Percentiles rank a stretch among this genome's conserved stretches.
phyloP scores from a whole-genome alignment of 2,113 vertebrate species.

The Prochilodus magdalenae region DNA sequence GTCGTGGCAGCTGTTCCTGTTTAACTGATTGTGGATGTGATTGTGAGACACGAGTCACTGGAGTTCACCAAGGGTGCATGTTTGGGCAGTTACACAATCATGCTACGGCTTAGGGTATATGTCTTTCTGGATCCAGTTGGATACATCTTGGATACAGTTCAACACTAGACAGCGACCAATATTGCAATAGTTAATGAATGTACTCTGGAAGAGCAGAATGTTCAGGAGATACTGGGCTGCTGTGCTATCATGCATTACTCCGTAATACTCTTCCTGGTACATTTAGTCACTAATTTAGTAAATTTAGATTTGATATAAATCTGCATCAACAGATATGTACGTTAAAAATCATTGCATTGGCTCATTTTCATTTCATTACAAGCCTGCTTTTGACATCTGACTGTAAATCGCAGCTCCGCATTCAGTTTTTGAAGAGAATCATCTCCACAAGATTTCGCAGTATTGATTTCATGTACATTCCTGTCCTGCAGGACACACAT shows the following conservation, averaged over 20 bases:
- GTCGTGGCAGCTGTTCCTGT: conserved; percentile 47
- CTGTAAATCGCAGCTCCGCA: background rate
- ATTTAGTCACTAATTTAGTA: no score
- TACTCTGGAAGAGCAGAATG: no score
- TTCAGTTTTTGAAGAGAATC: background rate
- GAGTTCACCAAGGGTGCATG: conserved; percentile 29
- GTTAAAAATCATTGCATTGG: no score
- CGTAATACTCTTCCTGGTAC: no score
- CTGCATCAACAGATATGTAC: no score
- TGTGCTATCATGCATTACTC: no score
- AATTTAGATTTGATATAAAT: no score
- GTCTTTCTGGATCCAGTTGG: background rate
- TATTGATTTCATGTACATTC: conserved; percentile 65
- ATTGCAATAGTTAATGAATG: no score
- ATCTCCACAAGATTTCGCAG: conserved; percentile 39
- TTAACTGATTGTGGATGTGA: conserved; percentile 43
- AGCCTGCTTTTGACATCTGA: background rate
- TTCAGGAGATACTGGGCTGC: no score
- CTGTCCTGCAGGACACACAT: conserved; percentile 55
- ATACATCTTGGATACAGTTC: no score
- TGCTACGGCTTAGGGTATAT: background rate
- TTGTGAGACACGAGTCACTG: conserved; percentile 24
- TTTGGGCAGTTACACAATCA: background rate
- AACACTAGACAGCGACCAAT: no score
- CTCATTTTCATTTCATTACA: no score